phyloP scores from a whole-genome alignment of 2,888 invertebrate genomes.

The Polyommatus icarus region DNA sequence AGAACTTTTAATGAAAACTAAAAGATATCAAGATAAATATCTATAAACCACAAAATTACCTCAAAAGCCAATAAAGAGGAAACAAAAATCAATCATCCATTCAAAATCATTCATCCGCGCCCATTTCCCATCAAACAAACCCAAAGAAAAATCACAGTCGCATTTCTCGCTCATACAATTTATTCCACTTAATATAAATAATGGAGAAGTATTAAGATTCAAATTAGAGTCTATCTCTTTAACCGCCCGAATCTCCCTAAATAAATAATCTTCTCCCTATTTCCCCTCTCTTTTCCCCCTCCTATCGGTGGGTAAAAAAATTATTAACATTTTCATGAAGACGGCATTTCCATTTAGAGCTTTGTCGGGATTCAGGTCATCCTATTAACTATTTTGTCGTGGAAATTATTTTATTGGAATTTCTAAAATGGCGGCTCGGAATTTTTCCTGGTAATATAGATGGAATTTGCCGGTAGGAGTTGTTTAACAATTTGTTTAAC shows the following conservation, averaged over 20 bases:
- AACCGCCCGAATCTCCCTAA: slow-evolving; percentile 56
- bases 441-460: neutral
- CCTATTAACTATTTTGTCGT: slow-evolving; percentile 23
- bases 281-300: slow-evolving; percentile 21
- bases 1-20: neutral
- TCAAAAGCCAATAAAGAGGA: neutral
- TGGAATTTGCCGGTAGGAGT: neutral
- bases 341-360: slow-evolving; percentile 33
- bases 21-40: neutral
- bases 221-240: slow-evolving; percentile 70
- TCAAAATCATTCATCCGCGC: neutral
- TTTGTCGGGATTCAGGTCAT: slow-evolving; percentile 24
- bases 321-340: slow-evolving; percentile 47
- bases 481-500: neutral
- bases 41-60: neutral
- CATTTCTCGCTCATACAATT: slow-evolving; percentile 60
- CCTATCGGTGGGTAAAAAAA: slow-evolving; percentile 37
- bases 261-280: slow-evolving; percentile 56
- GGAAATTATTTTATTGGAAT: slow-evolving; percentile 23
- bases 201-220: slow-evolving; percentile 71
- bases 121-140: slow-evolving; percentile 44
- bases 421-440: slow-evolving; percentile 7
- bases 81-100: slow-evolving; percentile 16
- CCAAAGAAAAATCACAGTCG: slow-evolving; percentile 49
- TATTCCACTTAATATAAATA: slow-evolving; percentile 69